Percentiles rank a stretch among this genome's conserved stretches.
phyloP scores from a whole-genome alignment of 2,888 invertebrate species.

The Lacanobia wlatinum region DNA sequence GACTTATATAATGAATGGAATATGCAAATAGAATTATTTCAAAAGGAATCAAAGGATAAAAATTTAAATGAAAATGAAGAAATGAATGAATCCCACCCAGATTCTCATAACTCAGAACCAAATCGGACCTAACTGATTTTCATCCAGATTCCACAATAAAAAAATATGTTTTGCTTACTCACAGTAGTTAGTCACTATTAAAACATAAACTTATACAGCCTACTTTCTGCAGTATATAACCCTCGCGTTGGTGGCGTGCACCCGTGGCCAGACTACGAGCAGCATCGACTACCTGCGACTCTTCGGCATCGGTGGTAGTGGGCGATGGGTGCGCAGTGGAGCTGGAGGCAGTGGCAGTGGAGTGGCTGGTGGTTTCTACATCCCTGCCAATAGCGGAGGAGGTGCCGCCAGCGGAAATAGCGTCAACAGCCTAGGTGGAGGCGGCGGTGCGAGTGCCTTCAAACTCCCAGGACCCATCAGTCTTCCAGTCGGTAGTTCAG shows the following conservation, averaged over 20 bases:
- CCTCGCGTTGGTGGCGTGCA: conserved; percentile 16
- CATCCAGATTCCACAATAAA: neutral
- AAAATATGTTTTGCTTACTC: too few species aligned
- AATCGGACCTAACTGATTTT: neutral
- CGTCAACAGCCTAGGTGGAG: neutral
- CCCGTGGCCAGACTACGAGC: neutral
- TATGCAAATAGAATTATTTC: neutral
- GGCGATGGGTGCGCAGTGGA: neutral
- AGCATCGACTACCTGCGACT: neutral
- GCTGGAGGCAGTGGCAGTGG: neutral
- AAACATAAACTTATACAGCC: neutral
- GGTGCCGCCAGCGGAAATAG: neutral
- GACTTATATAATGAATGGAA: neutral
- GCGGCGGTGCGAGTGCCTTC: neutral
- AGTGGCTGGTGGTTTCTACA: conserved; percentile 1
- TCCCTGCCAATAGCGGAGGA: neutral
- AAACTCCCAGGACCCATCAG: neutral
- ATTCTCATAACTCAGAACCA: neutral
- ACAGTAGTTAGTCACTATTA: too few species aligned
- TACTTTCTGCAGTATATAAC: conserved; percentile 22
- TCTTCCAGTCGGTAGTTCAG: neutral
- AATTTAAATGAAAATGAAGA: neutral
- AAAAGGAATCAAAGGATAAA: neutral
- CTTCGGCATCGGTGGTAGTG: neutral
- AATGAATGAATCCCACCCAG: too few species aligned